These are phyloP conservation scores for Ditylenchus dipsaci DNA, from an alignment of 1,140 invertebrate species.

Conservation along the genomic window DNA sequence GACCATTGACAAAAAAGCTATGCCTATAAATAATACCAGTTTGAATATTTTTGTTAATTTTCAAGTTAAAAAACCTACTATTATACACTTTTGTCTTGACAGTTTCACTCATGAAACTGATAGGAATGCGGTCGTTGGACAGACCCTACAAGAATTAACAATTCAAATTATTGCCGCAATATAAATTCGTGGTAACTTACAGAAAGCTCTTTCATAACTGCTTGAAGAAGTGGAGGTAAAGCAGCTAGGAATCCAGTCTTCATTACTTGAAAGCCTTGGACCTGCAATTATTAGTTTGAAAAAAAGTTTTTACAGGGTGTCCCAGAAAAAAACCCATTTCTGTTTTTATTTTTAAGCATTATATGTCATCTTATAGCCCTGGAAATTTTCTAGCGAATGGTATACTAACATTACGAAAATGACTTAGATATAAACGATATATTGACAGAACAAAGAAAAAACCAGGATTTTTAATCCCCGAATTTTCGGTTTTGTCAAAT, in stretches of 20 bases:
- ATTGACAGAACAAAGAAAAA: too few species aligned
- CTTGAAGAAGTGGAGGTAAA: conserved; percentile 23
- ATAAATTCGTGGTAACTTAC: too few species aligned
- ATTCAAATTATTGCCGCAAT: too few species aligned
- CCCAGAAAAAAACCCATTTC: too few species aligned
- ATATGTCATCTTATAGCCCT: too few species aligned
- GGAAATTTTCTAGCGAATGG: too few species aligned
- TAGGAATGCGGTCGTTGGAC: conserved; percentile 26
- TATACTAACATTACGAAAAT: too few species aligned
- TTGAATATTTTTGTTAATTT: too few species aligned
- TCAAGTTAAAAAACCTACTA: background rate
- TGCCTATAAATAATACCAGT: background rate
- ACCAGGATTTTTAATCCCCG: too few species aligned
- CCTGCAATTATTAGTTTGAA: conserved; percentile 10
- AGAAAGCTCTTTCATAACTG: conserved; percentile 26
- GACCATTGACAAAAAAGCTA: conserved; percentile 26
- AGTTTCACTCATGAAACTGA: conserved; percentile 19
- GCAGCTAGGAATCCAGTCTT: conserved; percentile 33
- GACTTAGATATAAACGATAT: too few species aligned
- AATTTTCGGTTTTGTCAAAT: too few species aligned
- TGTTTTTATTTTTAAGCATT: too few species aligned
- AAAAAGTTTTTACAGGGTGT: background rate
- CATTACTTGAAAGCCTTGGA: conserved; percentile 29
- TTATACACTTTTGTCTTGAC: conserved; percentile 33
- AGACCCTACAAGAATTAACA: conserved; percentile 14